A percentile compares a stretch with the other conserved stretches of the same genome.
phyloP scores from a whole-genome alignment of 1,140 invertebrate species.

The Sipha flava region DNA sequence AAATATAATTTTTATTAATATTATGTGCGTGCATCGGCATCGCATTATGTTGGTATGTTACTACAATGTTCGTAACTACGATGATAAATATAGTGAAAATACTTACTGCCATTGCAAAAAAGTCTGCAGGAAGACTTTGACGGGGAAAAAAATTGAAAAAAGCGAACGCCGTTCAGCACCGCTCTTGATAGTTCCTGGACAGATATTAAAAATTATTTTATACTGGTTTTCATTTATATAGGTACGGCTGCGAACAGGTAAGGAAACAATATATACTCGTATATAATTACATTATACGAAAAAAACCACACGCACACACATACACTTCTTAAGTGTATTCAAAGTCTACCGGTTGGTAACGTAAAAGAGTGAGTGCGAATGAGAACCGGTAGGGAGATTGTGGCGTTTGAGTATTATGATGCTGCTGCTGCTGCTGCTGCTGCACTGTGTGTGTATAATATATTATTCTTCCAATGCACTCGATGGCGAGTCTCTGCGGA shows the following conservation, averaged over 20 bases:
- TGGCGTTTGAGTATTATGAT: neutral
- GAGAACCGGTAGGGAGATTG: constrained; percentile 10
- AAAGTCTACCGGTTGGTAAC: neutral
- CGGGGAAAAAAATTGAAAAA: neutral
- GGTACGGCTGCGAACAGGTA: neutral
- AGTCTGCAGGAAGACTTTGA: neutral
- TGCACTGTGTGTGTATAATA: too few relatives aligned
- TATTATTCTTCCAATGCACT: too few relatives aligned
- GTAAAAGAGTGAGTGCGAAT: neutral
- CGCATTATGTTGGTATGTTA: too few relatives aligned
- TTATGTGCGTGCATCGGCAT: too few relatives aligned
- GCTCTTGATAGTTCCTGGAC: neutral
- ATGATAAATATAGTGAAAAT: too few relatives aligned
- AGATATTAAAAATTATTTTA: neutral
- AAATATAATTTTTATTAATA: too few relatives aligned
- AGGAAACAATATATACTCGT: neutral
- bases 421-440: too few relatives aligned
- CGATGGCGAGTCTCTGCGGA: too few relatives aligned
- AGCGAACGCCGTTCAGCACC: neutral
- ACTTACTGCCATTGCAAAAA: neutral
- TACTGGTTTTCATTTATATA: constrained; percentile 14
- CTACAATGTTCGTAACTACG: too few relatives aligned
- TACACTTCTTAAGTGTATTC: too few relatives aligned
- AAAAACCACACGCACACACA: neutral
- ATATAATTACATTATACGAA: neutral